Evolutionary conservation across 92 coral and sea anemone genomes (phyloP), one percentile per base, ranked within the genome.

Genomic region (Zoanthus solanderi): DNA sequence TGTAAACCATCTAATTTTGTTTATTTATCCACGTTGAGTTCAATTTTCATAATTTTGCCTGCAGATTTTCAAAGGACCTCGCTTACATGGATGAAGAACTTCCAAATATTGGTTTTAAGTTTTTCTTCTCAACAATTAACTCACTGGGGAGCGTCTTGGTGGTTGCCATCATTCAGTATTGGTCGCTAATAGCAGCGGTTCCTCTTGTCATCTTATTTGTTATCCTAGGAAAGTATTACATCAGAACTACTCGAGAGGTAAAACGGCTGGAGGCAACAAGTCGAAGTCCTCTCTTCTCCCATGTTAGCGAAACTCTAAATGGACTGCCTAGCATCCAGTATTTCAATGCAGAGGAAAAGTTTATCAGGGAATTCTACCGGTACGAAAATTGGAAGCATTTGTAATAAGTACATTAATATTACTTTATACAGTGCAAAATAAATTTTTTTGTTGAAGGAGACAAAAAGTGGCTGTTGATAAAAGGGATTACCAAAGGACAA

Each of bases 251-350:
- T 8, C 58, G 85, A 65, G 85, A 80, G 74, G 85, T 80, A 2
- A 80, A 80, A 50, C 85, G 85, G 18, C 58, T 80, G 44, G 85
- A 80, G 18, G 85, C 85, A n/a, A 80, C 72, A 1, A 57, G 53
- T 54, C 34, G 89, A 31, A 90, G 92, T 18, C 92, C 92, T 54
- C 68, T 90, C 34, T 90, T 85, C 79, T 90, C 92, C 9, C 92
- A 90, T 16, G 77, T 90, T 63, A 84, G 86, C 46, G 92, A 83
- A 37, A 78, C 92, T 17, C 79, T 90, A 7, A 89, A 90, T 84
- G 92, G 92, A 4, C 74, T 90, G n/a, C 72, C 87, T 18, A 90
- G 83, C 66, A 90, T 90, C 18, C 92, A 88, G 69, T 87, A 79
- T n/a, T 90, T 88, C 3, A 79, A 85, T 67, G 89, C 87, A 34